phyloP scores from a whole-genome alignment of 2,888 invertebrate genomes.

The Drosophila niveifrons region DNA sequence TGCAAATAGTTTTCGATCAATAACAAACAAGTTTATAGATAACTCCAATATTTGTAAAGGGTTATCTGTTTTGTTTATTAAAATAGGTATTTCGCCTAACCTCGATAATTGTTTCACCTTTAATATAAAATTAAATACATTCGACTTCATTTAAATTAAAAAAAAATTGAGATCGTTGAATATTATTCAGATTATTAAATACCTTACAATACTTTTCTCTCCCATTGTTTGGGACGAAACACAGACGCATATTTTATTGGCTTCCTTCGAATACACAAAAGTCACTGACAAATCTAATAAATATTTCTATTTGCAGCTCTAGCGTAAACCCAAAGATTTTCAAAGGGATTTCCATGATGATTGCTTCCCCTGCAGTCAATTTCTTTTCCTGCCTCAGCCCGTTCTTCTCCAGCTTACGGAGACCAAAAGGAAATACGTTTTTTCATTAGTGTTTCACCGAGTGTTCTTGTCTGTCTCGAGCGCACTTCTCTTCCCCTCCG shows the following conservation, averaged over 20 bases:
- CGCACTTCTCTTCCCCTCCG: slow-evolving; percentile 46
- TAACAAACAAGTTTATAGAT: neutral
- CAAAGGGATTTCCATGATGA: slow-evolving; percentile 37
- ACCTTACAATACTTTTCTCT: neutral
- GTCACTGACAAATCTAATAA: slow-evolving; percentile 40
- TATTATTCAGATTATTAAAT: neutral
- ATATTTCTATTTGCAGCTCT: slow-evolving; percentile 49
- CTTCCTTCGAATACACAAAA: neutral
- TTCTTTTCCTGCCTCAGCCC: neutral
- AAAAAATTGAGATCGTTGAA: neutral
- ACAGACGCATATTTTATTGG: neutral
- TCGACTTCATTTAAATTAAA: too few species aligned
- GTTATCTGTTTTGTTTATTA: too few species aligned
- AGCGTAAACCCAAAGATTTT: slow-evolving; percentile 16
- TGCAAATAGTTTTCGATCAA: slow-evolving; percentile 9
- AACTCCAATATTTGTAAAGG: too few species aligned
- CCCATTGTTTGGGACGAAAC: neutral
- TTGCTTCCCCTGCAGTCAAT: slow-evolving; percentile 1
- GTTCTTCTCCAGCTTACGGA: slow-evolving; percentile 5
- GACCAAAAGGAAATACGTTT: slow-evolving; percentile 63
- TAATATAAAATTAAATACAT: too few species aligned
- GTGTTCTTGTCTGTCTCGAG: slow-evolving; percentile 74
- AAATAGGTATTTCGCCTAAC: too few species aligned
- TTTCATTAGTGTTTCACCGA: slow-evolving; percentile 73
- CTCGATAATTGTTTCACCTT: too few species aligned